Base-by-base conservation (phyloP, 2,797 vertebrate genomes). In the Hirundo rustica region DNA sequence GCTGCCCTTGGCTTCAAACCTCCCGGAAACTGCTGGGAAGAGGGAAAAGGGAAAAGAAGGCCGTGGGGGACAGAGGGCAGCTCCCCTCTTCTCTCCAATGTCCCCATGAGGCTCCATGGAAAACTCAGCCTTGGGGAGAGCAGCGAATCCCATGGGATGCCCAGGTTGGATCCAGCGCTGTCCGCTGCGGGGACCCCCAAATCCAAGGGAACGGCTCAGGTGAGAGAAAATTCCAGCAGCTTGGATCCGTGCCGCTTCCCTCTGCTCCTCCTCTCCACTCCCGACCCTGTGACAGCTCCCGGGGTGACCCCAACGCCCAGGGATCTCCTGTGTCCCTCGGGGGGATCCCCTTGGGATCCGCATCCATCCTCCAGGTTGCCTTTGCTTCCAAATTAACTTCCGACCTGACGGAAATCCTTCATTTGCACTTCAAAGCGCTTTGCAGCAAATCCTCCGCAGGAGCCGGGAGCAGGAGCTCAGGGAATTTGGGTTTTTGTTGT, bases 381-480 rank as follows among this genome's bases (percentile, higher is more conserved):
- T 51, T 13, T 2, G 3, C 20, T 16, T 7, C 77, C 53, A 1
- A 32, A 74, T 54, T 8, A 1, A 16, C 15, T 67, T 5, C 26
- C 29, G 29, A 42, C 62, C 85, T 16, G 70, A 5, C 36, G 40
- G 85, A 34, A 92, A 84, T 65, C 74, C 90, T 89, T 81, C 58
- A 89, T 96, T 95, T 97, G 94, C 92, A 92, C 92, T 95, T 96
- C 95, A 96, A 93, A 95, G 92, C 7, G 15, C 75, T 84, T 25
- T 7, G 65, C 92, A 54, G 90, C 84, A n/a, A 64, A 76, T 71
- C 66, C 58, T 40, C 11, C 42, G 45, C 10, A 5, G 1, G 40
- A 71, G 88, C 66, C 50, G 71, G 40, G 7, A 21, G n/a, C 27
- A 16, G 32, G 4, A 6, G 53, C 44, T 32, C 16, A 38, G 11